Percentiles rank a stretch among this genome's conserved stretches.
These are phyloP conservation scores for Sinocyclocheilus anophthalmus DNA, from an alignment of 2,113 vertebrate genomes.

Conservation along the genomic window DNA sequence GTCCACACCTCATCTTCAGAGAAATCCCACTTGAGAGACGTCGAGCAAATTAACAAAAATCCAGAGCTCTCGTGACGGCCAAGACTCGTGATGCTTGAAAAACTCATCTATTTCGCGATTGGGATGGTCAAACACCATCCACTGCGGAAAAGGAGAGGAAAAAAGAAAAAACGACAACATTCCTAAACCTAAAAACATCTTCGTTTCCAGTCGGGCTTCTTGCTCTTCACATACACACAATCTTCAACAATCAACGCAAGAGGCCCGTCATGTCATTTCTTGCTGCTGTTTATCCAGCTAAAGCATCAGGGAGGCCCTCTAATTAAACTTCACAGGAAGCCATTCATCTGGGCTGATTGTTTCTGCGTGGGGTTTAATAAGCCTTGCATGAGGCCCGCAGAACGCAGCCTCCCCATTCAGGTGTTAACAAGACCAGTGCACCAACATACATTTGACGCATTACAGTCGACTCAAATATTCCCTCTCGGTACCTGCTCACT, in stretches of 20 bases:
- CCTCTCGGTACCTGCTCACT: slow-evolving; percentile 17
- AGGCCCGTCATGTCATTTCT: slow-evolving; percentile 46
- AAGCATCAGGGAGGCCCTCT: slow-evolving; percentile 54
- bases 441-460: slow-evolving; percentile 9
- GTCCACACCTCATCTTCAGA: slow-evolving; percentile 31
- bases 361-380: slow-evolving; percentile 59
- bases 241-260: slow-evolving; percentile 41
- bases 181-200: background rate
- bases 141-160: background rate
- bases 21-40: slow-evolving; percentile 28
- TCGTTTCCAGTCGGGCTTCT: background rate
- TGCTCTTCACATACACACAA: background rate
- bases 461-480: slow-evolving; percentile 7
- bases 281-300: slow-evolving; percentile 54
- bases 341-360: slow-evolving; percentile 60
- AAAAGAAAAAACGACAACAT: background rate
- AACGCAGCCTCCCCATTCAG: slow-evolving; percentile 49
- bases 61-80: background rate
- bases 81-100: slow-evolving; percentile 10
- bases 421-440: slow-evolving; percentile 52
- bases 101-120: slow-evolving; percentile 17
- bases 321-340: slow-evolving; percentile 63
- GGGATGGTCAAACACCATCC: slow-evolving; percentile 15
- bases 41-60: slow-evolving; percentile 36
- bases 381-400: slow-evolving; percentile 48